Percentiles rank a stretch among this genome's conserved stretches.
phyloP scores from a whole-genome alignment of 1,140 invertebrate genomes.

The Cydia pomonella region DNA sequence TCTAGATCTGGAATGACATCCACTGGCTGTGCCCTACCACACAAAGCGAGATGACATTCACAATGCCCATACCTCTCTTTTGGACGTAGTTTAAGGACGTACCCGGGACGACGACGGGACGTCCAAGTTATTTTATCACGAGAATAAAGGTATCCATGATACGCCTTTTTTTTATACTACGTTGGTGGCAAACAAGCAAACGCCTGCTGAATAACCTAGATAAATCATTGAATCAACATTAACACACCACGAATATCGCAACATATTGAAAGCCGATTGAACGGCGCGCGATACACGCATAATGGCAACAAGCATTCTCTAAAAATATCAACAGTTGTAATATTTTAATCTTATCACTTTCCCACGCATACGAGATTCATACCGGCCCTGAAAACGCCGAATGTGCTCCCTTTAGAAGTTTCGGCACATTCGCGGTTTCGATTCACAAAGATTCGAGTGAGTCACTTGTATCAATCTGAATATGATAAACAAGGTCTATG shows the following conservation, averaged over 20 bases:
- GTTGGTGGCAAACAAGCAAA: no score
- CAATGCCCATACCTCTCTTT: no score
- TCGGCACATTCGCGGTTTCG: background rate
- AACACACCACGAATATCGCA: background rate
- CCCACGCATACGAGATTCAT: background rate
- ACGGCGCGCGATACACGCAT: background rate
- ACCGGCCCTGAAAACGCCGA: background rate
- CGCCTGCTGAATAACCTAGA: no score
- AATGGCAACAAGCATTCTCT: background rate
- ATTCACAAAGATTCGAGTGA: background rate
- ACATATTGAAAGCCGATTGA: background rate
- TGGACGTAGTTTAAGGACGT: no score
- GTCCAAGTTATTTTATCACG: no score
- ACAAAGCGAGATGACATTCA: no score
- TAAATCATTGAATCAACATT: no score
- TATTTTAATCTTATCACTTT: constrained; percentile 11
- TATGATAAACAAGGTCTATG: constrained; percentile 10
- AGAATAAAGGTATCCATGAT: no score
- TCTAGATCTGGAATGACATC: no score
- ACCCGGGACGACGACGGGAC: no score
- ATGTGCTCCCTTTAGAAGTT: background rate
- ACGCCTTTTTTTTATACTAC: no score
- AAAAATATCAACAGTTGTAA: constrained; percentile 18
- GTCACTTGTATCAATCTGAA: constrained; percentile 4
- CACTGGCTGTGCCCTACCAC: no score